Evolutionary conservation across 2,888 invertebrate species (phyloP), one percentile per base, ranked within the genome.

Genomic region (Erebia ligea): DNA sequence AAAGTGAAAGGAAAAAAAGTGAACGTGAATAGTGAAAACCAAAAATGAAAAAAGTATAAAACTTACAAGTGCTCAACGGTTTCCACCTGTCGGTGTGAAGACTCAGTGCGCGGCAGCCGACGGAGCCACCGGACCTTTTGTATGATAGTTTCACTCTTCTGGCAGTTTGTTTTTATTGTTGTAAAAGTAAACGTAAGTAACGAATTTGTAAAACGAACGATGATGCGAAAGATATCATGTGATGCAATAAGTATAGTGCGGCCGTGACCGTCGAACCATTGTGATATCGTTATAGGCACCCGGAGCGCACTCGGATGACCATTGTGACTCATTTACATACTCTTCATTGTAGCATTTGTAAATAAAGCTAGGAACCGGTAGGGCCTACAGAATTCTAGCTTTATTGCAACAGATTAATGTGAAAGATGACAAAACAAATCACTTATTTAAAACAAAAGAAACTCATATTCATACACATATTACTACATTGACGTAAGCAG

Each of bases 191-290:
- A 77, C 78, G 76, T 75, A 77, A 79, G 76, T 75, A 76, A 78
- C 75, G 77, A 77, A 76, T 76, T 76, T 77, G 78, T 79, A 76
- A 62, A 79, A 76, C 76, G 78, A 77, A 77, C 82, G 83, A 81
- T 80, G 81, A 82, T 79, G 85, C 84, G 86, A 86, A 85, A 84
- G 84, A 87, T 86, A 80, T 81, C 86, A 85, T 87, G 90, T 88
- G 89, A 90, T 87, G 86, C 86, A 82, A 84, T 86, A 84, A 82
- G 82, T 83, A 84, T 85, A 78, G 74, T 76, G 64, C 77, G 72
- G 76, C 76, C 72, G 72, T 69, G 70, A 59, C 69, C 71, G 76
- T 70, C 70, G 78, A 80, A 81, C 78, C 81, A 81, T 80, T 85
- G 85, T 86, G 85, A 86, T 86, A 85, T 85, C 84, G 82, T 80